Percentiles rank a stretch among this genome's conserved stretches.
Evolutionary conservation across 2,888 invertebrate species (phyloP).

Genomic region (Adineta ricciae): DNA sequence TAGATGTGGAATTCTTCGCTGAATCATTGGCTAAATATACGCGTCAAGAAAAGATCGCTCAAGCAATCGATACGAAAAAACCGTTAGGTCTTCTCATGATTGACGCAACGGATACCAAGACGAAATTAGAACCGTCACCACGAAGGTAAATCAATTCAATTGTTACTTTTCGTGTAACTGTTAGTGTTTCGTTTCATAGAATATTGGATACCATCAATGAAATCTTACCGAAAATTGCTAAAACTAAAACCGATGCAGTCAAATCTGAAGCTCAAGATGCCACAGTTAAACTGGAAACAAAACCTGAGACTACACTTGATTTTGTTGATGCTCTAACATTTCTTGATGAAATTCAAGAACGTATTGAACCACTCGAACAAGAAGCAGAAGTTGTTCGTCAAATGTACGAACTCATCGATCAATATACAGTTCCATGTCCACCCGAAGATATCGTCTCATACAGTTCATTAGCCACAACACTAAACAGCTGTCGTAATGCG

Average conservation of each 20-base stretch:
- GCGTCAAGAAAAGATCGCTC: constrained; percentile 61
- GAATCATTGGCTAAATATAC: constrained; percentile 62
- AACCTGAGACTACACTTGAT: constrained; percentile 64
- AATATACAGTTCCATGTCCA: constrained; percentile 64
- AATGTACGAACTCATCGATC: constrained; percentile 70
- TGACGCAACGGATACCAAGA: constrained; percentile 63
- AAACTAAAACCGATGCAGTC: constrained; percentile 46
- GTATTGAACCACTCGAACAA: constrained; percentile 62
- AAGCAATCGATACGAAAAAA: constrained; percentile 60
- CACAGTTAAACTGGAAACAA: constrained; percentile 58
- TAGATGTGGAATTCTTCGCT: constrained; percentile 59
- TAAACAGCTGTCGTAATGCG: constrained; percentile 57
- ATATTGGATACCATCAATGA: constrained; percentile 33
- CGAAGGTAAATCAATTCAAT: constrained; percentile 59
- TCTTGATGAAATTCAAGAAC: constrained; percentile 60
- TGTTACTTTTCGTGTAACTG: too few relatives aligned
- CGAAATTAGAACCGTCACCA: constrained; percentile 63
- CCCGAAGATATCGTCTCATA: constrained; percentile 58
- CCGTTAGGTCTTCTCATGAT: constrained; percentile 65
- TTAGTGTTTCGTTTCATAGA: not conserved
- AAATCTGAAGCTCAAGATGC: constrained; percentile 60
- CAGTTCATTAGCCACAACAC: constrained; percentile 48
- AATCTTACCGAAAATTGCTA: constrained; percentile 40
- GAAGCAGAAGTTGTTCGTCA: constrained; percentile 70
- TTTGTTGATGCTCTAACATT: constrained; percentile 64